These are phyloP conservation scores for Phlogophora meticulosa DNA, from an alignment of 2,888 invertebrate genomes.

Conservation along the genomic window DNA sequence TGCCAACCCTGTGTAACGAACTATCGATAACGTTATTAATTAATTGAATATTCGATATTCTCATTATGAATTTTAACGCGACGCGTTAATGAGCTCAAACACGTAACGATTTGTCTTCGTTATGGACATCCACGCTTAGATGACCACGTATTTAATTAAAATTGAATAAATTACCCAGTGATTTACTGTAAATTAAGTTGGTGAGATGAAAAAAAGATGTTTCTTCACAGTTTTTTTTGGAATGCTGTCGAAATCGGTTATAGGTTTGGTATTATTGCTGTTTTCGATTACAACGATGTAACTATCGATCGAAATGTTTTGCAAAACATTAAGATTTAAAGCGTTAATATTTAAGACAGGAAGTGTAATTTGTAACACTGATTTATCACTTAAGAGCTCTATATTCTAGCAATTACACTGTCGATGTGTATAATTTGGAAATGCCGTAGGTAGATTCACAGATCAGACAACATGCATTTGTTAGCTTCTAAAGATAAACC, in stretches of 20 bases:
- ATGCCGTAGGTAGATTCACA: not conserved
- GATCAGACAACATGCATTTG: not conserved
- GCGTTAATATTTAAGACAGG: constrained; percentile 29
- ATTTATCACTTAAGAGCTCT: constrained; percentile 41
- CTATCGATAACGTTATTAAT: constrained; percentile 84
- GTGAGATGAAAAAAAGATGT: constrained; percentile 57
- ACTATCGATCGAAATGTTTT: not conserved
- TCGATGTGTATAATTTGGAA: constrained; percentile 27
- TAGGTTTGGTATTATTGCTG: constrained; percentile 19
- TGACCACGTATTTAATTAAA: constrained; percentile 78
- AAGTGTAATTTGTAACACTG: constrained; percentile 41
- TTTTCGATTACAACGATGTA: not conserved
- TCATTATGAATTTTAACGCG: constrained; percentile 89
- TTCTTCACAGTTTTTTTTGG: constrained; percentile 46
- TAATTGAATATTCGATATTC: constrained; percentile 84
- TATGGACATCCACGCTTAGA: constrained; percentile 78
- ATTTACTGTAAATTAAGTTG: constrained; percentile 80
- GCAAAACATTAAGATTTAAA: constrained; percentile 32
- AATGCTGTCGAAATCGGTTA: constrained; percentile 46
- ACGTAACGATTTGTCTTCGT: constrained; percentile 85
- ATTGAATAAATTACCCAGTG: constrained; percentile 78
- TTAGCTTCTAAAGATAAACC: constrained; percentile 1
- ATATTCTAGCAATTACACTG: constrained; percentile 33
- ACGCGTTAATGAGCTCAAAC: constrained; percentile 80
- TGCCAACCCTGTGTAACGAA: constrained; percentile 64